Conservation (phyloP, 1,140 invertebrate genomes). For the Eupeodes corollae region DNA sequence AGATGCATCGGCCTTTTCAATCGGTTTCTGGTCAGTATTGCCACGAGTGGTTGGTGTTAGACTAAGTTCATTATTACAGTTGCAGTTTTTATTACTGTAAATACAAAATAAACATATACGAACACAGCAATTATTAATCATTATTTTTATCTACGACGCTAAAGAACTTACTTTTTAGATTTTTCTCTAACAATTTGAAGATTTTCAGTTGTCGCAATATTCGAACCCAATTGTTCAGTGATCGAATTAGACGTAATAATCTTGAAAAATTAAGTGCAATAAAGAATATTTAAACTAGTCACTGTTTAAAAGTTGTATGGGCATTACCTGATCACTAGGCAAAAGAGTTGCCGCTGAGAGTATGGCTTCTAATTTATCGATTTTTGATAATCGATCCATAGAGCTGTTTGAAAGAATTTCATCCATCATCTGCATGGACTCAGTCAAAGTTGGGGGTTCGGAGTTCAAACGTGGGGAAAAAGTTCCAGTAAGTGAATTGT, state of each 20-base stretch:
- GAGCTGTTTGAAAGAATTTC: conserved; percentile 70
- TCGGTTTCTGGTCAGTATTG: conserved; percentile 13
- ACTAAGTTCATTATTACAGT: conserved; percentile 32
- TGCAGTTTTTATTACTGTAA: conserved; percentile 30
- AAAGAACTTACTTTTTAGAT: conserved; percentile 24
- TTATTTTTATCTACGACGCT: background rate
- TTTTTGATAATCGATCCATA: conserved; percentile 76
- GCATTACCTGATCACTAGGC: conserved; percentile 35
- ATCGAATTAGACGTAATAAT: conserved; percentile 31
- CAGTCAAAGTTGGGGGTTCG: conserved; percentile 77
- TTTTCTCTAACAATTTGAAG: conserved; percentile 33
- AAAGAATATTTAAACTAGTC: background rate
- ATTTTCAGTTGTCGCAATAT: conserved; percentile 32
- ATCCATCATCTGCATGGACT: conserved; percentile 82
- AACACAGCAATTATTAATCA: background rate
- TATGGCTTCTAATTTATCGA: conserved; percentile 74
- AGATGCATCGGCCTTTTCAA: conserved; percentile 38
- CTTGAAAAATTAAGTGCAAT: conserved; percentile 13
- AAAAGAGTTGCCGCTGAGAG: conserved; percentile 61
- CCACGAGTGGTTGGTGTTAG: conserved; percentile 20
- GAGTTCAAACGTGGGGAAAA: conserved; percentile 56
- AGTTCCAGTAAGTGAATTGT: conserved; percentile 52
- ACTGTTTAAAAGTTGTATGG: background rate
- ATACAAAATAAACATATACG: background rate
- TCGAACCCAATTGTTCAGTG: conserved; percentile 31